These are phyloP conservation scores for Drosophila subsilvestris DNA, from an alignment of 2,888 invertebrate species.

Conservation along the genomic window DNA sequence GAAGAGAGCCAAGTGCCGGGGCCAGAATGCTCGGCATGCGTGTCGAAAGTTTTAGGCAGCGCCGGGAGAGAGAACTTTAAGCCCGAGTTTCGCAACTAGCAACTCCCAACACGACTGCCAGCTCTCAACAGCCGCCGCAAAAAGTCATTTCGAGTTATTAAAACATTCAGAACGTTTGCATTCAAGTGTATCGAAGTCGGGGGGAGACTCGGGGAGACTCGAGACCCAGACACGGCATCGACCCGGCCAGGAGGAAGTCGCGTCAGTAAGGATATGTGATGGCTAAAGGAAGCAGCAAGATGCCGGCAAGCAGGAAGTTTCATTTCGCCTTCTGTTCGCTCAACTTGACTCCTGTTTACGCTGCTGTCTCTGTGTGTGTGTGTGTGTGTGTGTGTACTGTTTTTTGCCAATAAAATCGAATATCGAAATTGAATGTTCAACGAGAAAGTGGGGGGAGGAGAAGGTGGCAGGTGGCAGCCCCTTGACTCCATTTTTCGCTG, in stretches of 20 bases:
- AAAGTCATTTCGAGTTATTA: conserved; percentile 80
- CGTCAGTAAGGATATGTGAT: conserved; percentile 67
- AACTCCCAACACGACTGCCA: conserved; percentile 8
- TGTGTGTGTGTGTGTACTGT: conserved; percentile 28
- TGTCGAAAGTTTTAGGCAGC: conserved; percentile 69
- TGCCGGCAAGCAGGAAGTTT: conserved; percentile 74
- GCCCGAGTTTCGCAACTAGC: conserved; percentile 35
- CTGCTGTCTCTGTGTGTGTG: conserved; percentile 27
- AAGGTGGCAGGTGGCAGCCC: conserved; percentile 25
- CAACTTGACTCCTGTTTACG: conserved; percentile 50
- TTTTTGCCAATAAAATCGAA: conserved; percentile 76
- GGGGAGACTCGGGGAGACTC: no score
- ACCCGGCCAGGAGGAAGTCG: conserved; percentile 40
- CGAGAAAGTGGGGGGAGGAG: conserved; percentile 8
- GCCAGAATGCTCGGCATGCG: conserved; percentile 54
- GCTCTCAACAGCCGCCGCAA: conserved; percentile 56
- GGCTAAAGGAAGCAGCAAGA: conserved; percentile 67
- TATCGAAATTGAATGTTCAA: conserved; percentile 79
- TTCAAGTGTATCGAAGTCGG: conserved; percentile 51
- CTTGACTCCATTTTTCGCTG: conserved; percentile 9
- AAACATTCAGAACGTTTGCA: conserved; percentile 81
- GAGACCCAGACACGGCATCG: conserved; percentile 19
- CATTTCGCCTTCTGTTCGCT: conserved; percentile 64
- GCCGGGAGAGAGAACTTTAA: conserved; percentile 47
- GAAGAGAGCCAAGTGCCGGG: conserved; percentile 7